A percentile compares a stretch with the other conserved stretches of the same genome.
These are phyloP conservation scores for Drosophila carrolli DNA, from an alignment of 1,140 invertebrate genomes.

Conservation along the genomic window DNA sequence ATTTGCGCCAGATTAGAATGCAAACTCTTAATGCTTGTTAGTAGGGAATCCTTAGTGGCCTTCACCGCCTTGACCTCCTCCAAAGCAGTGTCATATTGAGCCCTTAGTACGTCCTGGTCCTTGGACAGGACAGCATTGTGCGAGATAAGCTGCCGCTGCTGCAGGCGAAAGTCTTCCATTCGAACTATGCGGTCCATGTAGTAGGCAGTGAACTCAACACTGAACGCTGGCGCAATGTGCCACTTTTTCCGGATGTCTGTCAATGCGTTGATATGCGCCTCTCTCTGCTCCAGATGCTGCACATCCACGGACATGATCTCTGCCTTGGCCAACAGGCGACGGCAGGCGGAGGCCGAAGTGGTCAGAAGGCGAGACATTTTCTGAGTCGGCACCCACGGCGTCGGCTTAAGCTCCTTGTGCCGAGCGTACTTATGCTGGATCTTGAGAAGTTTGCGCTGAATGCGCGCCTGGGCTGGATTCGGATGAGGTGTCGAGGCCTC, in stretches of 20 bases:
- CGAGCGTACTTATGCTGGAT: conserved; percentile 91
- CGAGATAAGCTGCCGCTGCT: conserved; percentile 90
- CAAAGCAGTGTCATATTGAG: conserved; percentile 91
- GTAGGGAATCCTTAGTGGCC: conserved; percentile 34
- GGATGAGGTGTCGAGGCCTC: conserved; percentile 76
- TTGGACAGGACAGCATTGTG: conserved; percentile 90
- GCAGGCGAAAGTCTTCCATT: conserved; percentile 91
- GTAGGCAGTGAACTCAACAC: conserved; percentile 97
- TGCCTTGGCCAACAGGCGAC: conserved; percentile 93
- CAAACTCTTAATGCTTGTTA: conserved; percentile 28
- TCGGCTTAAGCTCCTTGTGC: conserved; percentile 90
- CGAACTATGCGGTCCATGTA: conserved; percentile 94
- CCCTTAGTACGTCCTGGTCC: conserved; percentile 90
- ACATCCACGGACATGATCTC: conserved; percentile 95
- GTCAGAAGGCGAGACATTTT: conserved; percentile 96
- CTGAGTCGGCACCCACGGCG: conserved; percentile 96
- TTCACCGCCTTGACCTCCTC: conserved; percentile 69
- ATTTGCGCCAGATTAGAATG: conserved; percentile 64
- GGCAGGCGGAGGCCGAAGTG: conserved; percentile 95
- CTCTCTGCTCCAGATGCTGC: conserved; percentile 90
- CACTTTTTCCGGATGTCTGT: conserved; percentile 96
- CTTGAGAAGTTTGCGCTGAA: conserved; percentile 91
- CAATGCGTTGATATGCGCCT: conserved; percentile 91
- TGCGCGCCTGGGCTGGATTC: conserved; percentile 89
- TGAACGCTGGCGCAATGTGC: conserved; percentile 96